phyloP scores from a whole-genome alignment of 2,113 vertebrate species.

The Rallus limicola region DNA sequence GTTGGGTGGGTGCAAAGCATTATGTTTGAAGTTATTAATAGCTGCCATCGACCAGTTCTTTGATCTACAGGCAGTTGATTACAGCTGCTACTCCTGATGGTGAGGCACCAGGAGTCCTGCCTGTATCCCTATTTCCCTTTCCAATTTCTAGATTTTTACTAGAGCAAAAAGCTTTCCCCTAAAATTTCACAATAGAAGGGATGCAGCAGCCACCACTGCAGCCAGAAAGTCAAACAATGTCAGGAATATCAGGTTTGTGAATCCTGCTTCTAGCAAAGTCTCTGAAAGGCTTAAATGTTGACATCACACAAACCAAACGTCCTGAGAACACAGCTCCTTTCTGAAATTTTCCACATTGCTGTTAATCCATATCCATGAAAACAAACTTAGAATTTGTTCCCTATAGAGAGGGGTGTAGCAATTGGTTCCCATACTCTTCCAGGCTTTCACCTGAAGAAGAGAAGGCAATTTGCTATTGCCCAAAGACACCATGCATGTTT shows the following conservation, averaged over 20 bases:
- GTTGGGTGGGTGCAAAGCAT: constrained; percentile 6
- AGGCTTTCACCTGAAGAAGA: not conserved
- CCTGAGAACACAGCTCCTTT: constrained; percentile 1
- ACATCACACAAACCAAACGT: constrained; percentile 7
- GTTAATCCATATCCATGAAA: not conserved
- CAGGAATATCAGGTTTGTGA: constrained; percentile 2
- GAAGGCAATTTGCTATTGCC: not conserved
- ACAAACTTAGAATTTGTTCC: not conserved
- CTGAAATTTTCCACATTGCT: constrained; percentile 4
- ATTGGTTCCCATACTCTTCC: not conserved
- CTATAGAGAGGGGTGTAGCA: not conserved
- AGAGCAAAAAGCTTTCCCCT: not conserved
- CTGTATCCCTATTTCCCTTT: not conserved
- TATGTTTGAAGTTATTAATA: constrained; percentile 48
- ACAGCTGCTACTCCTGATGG: constrained; percentile 3
- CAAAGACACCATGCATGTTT: not conserved
- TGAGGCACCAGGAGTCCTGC: constrained; percentile 8
- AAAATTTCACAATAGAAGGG: not conserved
- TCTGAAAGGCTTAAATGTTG: constrained; percentile 39
- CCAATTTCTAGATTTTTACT: not conserved
- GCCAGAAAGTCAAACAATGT: constrained; percentile 6
- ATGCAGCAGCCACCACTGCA: not conserved
- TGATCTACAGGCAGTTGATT: constrained; percentile 50
- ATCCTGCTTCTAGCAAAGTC: constrained; percentile 13
- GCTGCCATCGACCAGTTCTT: constrained; percentile 46